These are phyloP conservation scores for Netelia inedita DNA, from an alignment of 2,888 invertebrate genomes.

Conservation along the genomic window DNA sequence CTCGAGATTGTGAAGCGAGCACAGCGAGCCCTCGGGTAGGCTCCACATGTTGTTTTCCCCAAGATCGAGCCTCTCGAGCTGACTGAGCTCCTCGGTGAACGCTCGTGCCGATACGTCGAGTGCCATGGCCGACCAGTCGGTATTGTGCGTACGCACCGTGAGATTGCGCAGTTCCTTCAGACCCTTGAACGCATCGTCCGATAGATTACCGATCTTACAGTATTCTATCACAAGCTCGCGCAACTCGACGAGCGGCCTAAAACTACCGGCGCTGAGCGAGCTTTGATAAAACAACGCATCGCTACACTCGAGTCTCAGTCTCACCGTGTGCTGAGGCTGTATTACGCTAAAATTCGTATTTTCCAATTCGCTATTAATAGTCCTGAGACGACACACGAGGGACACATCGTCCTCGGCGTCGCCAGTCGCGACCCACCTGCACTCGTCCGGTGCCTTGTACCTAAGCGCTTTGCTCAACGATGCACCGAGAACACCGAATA, in stretches of 20 bases:
- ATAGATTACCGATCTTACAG: slow-evolving; percentile 93
- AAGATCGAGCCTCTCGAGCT: slow-evolving; percentile 91
- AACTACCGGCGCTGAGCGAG: slow-evolving; percentile 91
- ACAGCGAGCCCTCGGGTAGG: slow-evolving; percentile 91
- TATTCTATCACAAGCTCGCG: slow-evolving; percentile 92
- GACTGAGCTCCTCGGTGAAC: slow-evolving; percentile 90
- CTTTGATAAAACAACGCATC: slow-evolving; percentile 93
- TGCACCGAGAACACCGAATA: slow-evolving; percentile 88
- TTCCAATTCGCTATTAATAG: slow-evolving; percentile 93
- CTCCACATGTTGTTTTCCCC: slow-evolving; percentile 93
- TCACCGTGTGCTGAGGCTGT: slow-evolving; percentile 92
- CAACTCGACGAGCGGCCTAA: slow-evolving; percentile 91
- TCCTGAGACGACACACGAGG: slow-evolving; percentile 90
- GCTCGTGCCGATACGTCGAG: slow-evolving; percentile 91
- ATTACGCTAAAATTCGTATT: slow-evolving; percentile 94
- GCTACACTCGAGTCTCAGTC: slow-evolving; percentile 92
- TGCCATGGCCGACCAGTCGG: slow-evolving; percentile 93
- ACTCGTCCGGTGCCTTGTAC: slow-evolving; percentile 93
- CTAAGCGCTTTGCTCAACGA: slow-evolving; percentile 88
- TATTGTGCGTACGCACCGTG: slow-evolving; percentile 93
- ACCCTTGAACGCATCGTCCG: slow-evolving; percentile 93
- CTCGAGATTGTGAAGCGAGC: slow-evolving; percentile 91
- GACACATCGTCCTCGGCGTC: slow-evolving; percentile 89
- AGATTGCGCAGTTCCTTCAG: slow-evolving; percentile 92
- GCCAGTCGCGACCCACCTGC: slow-evolving; percentile 91